phyloP scores from a whole-genome alignment of 2,888 invertebrate species.

The Melipona bicolor region DNA sequence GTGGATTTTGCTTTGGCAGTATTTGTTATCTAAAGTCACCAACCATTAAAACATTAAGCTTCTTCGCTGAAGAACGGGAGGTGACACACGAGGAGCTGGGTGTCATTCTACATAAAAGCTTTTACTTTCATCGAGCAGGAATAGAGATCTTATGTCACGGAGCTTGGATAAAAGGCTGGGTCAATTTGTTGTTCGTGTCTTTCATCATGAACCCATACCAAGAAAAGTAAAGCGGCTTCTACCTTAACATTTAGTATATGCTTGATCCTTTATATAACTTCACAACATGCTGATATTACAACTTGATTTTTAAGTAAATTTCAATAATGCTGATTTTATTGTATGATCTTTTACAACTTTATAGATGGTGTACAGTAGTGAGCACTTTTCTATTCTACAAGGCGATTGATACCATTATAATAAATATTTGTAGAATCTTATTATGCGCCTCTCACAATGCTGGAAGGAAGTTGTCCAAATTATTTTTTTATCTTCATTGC shows the following conservation, averaged over 20 bases:
- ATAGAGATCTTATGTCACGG: conserved; percentile 68
- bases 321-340: not conserved
- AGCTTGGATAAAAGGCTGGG: conserved; percentile 73
- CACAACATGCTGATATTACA: not conserved
- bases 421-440: conserved; percentile 69
- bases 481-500: conserved; percentile 72
- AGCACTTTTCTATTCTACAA: conserved; percentile 68
- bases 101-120: conserved; percentile 72
- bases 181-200: conserved; percentile 73
- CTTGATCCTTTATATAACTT: not conserved
- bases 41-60: conserved; percentile 37
- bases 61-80: conserved; percentile 51
- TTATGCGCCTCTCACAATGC: conserved; percentile 65
- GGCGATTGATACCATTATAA: conserved; percentile 65
- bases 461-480: conserved; percentile 66
- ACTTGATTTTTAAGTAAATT: not conserved
- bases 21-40: conserved; percentile 68
- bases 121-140: conserved; percentile 73
- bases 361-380: conserved; percentile 63
- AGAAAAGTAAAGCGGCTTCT: conserved; percentile 68
- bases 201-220: conserved; percentile 67
- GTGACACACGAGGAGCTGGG: conserved; percentile 65
- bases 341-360: conserved; percentile 12
- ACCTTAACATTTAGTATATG: conserved; percentile 3
- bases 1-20: conserved; percentile 73